phyloP scores from a whole-genome alignment of 2,113 vertebrate species.

The Thymallus thymallus region DNA sequence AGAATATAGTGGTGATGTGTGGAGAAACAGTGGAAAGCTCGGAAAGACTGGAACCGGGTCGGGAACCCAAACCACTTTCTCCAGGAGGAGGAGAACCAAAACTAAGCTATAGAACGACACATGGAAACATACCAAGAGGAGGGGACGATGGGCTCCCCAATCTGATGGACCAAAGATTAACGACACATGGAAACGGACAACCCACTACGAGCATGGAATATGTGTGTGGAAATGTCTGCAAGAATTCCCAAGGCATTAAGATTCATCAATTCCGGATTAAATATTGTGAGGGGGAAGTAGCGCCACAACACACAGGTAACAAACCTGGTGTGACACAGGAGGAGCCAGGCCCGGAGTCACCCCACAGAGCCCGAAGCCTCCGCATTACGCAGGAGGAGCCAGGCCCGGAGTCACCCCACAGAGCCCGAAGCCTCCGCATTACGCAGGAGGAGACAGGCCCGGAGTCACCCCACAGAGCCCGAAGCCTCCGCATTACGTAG shows the following conservation, averaged over 20 bases:
- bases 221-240: not conserved
- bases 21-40: too few species aligned
- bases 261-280: not conserved
- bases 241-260: not conserved
- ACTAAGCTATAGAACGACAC: too few species aligned
- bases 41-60: too few species aligned
- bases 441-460: not conserved
- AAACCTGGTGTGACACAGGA: not conserved
- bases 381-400: constrained; percentile 2
- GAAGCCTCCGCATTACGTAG: not conserved
- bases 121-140: too few species aligned
- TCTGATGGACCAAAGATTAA: not conserved
- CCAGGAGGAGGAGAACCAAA: too few species aligned
- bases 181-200: not conserved
- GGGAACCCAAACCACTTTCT: too few species aligned
- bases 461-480: not conserved
- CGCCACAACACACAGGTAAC: not conserved
- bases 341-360: not conserved
- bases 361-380: not conserved
- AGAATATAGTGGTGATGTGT: too few species aligned
- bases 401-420: not conserved
- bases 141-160: too few species aligned
- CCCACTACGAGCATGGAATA: not conserved
- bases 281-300: not conserved
- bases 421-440: too few species aligned